Base-by-base conservation (phyloP, 92 coral and sea anemone genomes). In the Porites lobata region DNA sequence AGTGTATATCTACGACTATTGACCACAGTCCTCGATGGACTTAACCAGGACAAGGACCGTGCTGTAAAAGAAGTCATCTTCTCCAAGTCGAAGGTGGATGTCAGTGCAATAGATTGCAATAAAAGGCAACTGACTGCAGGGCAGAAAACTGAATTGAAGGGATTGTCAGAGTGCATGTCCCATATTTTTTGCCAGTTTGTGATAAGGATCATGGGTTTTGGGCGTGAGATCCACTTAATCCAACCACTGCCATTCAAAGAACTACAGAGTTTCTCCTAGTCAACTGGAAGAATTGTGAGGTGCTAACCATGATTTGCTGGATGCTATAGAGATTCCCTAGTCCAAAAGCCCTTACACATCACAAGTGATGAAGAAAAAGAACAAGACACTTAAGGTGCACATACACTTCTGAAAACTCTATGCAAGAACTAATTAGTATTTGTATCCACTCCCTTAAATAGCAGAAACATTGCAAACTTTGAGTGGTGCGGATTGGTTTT, bases 391-490 rank as follows among this genome's bases (percentile, higher is more conserved):
- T 19, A 10, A 71, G 22, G 79, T 87, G 15, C 71, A 81, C 32
- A 66, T 87, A 38, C 88, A 87, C 69, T 87, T 82, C 66, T 15
- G 87, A 0, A 76, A 65, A 24, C 75, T 92, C 0, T 85, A 92
- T 75, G 76, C 93, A 13, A 76, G 66, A 65, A 92, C 93, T 19
- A 54, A 81, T 10, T 85, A 67, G 29, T 93, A 92, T 52, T 83
- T 87, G 19, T 88, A 92, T 77, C 90, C 90, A 8, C 29, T 92
- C 19, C 80, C 90, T 52, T 1, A 52, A 8, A 80, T 92, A 3
- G 18, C 86, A 5, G 95, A 92, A 32, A 89, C 88, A 4, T 79
- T 89, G 51, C 78, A 92, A 59, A 70, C 91, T 9, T 86, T 89
- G 21, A 54, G 70, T 15, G 91, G 95, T 15, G 81, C 95, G 6